Evolutionary conservation across 1,140 invertebrate species (phyloP).

Genomic region (Aphelenchoides fujianensis): DNA sequence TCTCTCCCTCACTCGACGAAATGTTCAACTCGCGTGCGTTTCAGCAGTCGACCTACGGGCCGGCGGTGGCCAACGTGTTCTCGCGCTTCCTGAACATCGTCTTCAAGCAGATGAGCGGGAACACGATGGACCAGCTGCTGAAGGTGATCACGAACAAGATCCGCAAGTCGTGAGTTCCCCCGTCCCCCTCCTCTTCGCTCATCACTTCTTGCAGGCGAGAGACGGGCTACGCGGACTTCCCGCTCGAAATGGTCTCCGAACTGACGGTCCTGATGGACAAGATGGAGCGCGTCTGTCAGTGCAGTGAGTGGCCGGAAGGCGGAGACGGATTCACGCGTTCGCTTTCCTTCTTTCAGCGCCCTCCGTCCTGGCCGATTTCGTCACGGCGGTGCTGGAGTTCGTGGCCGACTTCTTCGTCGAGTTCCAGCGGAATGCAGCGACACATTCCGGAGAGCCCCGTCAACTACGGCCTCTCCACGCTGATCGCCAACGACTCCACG

Average conservation of each 20-base stretch:
- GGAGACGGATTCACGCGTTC: background rate
- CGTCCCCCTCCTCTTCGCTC: background rate
- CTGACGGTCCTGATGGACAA: slow-evolving; percentile 4
- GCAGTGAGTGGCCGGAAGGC: background rate
- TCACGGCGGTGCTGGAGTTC: slow-evolving; percentile 5
- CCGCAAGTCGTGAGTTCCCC: background rate
- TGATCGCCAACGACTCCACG: background rate
- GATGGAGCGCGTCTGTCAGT: background rate
- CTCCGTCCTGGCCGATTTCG: slow-evolving; percentile 7
- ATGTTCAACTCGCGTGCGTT: slow-evolving; percentile 27
- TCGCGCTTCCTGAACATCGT: slow-evolving; percentile 22
- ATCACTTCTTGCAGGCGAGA: slow-evolving; percentile 1
- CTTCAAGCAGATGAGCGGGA: background rate
- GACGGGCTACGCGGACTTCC: slow-evolving; percentile 8
- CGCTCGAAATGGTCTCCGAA: slow-evolving; percentile 4
- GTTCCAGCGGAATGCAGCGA: background rate
- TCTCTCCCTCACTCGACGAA: no score
- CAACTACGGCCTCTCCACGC: background rate
- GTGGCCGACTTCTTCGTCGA: slow-evolving; percentile 13
- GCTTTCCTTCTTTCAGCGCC: slow-evolving; percentile 4
- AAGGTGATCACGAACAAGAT: slow-evolving; percentile 4
- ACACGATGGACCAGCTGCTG: background rate
- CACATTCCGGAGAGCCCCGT: background rate
- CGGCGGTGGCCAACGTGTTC: slow-evolving; percentile 23
- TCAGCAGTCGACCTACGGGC: slow-evolving; percentile 28